Evolutionary conservation across 1,140 invertebrate species (phyloP).

Genomic region (Brachionus calyciflorus): DNA sequence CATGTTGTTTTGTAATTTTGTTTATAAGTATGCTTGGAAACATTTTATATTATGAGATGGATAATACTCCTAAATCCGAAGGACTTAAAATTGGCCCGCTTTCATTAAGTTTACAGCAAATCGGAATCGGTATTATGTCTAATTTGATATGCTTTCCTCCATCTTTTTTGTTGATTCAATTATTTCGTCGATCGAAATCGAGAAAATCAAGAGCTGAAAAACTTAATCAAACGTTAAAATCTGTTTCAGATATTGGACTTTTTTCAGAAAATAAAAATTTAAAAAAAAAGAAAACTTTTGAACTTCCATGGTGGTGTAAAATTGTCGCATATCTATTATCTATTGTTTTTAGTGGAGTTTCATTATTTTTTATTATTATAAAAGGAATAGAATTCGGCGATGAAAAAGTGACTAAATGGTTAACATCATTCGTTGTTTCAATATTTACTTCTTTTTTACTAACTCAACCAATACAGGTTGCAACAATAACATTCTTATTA

Average conservation of each 20-base stretch:
- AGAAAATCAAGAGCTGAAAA: not conserved
- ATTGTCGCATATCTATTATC: slow-evolving; percentile 63
- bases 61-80: not conserved
- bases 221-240: not conserved
- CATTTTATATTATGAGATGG: slow-evolving; percentile 36
- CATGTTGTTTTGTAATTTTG: slow-evolving; percentile 10
- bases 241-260: not conserved
- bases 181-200: slow-evolving; percentile 13
- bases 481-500: slow-evolving; percentile 62
- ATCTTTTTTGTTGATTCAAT: not conserved
- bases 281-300: slow-evolving; percentile 48
- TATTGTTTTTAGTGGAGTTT: slow-evolving; percentile 58
- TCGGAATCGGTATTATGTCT: slow-evolving; percentile 26
- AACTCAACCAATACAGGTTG: slow-evolving; percentile 65
- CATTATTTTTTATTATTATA: slow-evolving; percentile 63
- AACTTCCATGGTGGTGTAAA: slow-evolving; percentile 63
- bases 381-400: slow-evolving; percentile 65
- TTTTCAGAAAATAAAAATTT: not conserved
- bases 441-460: slow-evolving; percentile 65
- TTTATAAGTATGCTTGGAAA: slow-evolving; percentile 32
- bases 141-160: not conserved
- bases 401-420: slow-evolving; percentile 65
- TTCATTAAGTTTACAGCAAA: not conserved
- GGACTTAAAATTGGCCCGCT: slow-evolving; percentile 6
- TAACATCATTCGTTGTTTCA: slow-evolving; percentile 64